Conservation (phyloP, 2,113 vertebrate species). For the Engraulis encrasicolus region DNA sequence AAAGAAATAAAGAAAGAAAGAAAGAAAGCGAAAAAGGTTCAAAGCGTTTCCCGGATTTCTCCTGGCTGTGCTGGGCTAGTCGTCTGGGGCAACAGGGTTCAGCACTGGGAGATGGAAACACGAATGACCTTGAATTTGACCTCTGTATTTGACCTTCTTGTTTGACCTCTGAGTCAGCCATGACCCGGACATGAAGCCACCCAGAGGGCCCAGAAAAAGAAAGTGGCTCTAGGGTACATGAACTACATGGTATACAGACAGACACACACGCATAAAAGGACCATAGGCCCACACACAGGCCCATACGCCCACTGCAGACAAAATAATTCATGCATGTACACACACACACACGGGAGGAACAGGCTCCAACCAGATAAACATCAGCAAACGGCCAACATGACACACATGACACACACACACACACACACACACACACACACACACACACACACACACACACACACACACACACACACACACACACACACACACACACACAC, state of each 20-base stretch:
- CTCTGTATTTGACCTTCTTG: background rate
- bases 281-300: background rate
- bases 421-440: conserved; percentile 15
- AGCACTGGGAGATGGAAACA: too few relatives aligned
- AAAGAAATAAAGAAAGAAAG: too few relatives aligned
- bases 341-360: background rate
- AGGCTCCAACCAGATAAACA: too few relatives aligned
- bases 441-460: conserved; percentile 1
- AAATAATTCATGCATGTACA: background rate
- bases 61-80: background rate
- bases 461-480: background rate
- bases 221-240: too few relatives aligned
- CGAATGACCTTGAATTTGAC: background rate
- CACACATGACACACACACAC: background rate
- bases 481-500: background rate
- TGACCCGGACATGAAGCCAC: background rate
- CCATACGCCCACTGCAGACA: background rate
- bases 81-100: background rate
- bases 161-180: too few relatives aligned
- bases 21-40: background rate
- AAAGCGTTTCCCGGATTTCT: background rate
- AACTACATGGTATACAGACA: background rate
- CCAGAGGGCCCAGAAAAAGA: conserved; percentile 31
- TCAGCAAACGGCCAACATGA: too few relatives aligned
- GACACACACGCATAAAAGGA: background rate